phyloP scores from a whole-genome alignment of 1,140 invertebrate genomes.

The Thaumetopoea pityocampa region DNA sequence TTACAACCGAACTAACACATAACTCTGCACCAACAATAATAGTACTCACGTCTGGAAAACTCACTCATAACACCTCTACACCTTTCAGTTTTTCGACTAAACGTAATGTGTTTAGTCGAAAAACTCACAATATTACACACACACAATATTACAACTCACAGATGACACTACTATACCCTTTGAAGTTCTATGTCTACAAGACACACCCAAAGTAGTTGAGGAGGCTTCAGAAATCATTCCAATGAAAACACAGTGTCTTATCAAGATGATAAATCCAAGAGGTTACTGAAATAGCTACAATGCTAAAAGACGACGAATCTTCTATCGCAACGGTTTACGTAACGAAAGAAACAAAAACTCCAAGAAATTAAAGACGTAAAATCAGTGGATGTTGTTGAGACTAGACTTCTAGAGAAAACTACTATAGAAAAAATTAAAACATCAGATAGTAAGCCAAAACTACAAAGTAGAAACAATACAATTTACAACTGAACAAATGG shows the following conservation, averaged over 20 bases:
- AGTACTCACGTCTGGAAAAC: no score
- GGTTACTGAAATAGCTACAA: constrained; percentile 70
- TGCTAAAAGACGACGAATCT: constrained; percentile 71
- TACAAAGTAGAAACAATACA: no score
- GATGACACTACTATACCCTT: constrained; percentile 26
- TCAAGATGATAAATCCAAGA: constrained; percentile 59
- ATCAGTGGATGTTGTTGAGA: no score
- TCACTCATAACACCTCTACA: no score
- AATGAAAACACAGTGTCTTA: constrained; percentile 51
- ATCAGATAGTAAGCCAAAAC: no score
- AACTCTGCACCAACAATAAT: constrained; percentile 30
- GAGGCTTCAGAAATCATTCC: constrained; percentile 57
- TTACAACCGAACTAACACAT: constrained; percentile 38
- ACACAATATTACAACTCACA: constrained; percentile 38
- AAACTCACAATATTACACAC: no score
- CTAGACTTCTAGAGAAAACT: no score
- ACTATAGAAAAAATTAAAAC: no score
- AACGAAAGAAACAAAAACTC: constrained; percentile 24
- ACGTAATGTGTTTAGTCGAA: no score
- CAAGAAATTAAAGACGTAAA: constrained; percentile 23
- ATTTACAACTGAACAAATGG: no score
- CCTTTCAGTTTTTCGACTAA: no score
- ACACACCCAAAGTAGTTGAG: constrained; percentile 33
- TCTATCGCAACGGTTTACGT: no score
- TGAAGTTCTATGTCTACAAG: constrained; percentile 25